phyloP scores from a whole-genome alignment of 2,888 invertebrate species.

The Kryphioiulus occultus region DNA sequence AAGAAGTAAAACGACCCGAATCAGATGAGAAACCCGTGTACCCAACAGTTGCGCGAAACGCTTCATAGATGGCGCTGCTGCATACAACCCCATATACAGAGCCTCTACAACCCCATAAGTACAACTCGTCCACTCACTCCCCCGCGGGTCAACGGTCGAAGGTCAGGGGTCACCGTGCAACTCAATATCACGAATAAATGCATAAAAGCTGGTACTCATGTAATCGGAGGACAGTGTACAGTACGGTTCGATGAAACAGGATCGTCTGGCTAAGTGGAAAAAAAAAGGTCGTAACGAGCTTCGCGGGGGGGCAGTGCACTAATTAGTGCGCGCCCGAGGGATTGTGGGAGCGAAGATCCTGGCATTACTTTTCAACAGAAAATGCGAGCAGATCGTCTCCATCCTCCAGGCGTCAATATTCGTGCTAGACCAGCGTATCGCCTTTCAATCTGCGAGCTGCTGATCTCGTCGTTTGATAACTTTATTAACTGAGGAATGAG shows the following conservation, averaged over 20 bases:
- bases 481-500: conserved; percentile 8
- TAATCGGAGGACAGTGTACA: neutral
- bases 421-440: neutral
- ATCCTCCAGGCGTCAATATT: conserved; percentile 14
- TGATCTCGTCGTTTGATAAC: neutral
- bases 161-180: neutral
- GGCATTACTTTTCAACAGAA: neutral
- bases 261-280: neutral
- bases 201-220: neutral
- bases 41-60: too few species aligned
- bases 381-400: too few species aligned
- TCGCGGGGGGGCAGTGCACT: neutral
- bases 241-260: neutral
- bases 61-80: too few species aligned
- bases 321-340: neutral
- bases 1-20: too few species aligned
- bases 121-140: neutral
- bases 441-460: neutral
- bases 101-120: neutral
- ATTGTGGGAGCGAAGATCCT: neutral
- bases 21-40: too few species aligned
- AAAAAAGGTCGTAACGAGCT: neutral
- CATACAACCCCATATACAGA: too few species aligned
- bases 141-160: neutral
- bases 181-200: neutral